A percentile compares a stretch with the other conserved stretches of the same genome.
Evolutionary conservation across 2,797 vertebrate genomes (phyloP).

Genomic region (Enteromius argenteus): DNA sequence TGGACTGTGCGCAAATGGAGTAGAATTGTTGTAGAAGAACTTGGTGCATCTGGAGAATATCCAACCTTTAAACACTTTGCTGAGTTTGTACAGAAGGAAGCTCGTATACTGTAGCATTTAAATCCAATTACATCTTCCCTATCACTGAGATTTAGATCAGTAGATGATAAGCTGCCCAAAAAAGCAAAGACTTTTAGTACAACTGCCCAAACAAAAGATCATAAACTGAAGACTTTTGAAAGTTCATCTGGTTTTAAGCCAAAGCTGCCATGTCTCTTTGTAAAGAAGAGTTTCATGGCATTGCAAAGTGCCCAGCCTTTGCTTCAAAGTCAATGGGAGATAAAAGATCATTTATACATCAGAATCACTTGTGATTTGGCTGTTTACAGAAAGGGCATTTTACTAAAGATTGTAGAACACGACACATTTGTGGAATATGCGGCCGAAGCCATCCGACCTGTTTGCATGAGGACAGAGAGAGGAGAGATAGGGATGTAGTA

Average conservation of each 20-base stretch:
- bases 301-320: background rate
- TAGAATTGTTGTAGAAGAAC: background rate
- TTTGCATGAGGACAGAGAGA: background rate
- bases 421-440: background rate
- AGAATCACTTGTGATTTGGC: background rate
- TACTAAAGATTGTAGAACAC: background rate
- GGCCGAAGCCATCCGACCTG: background rate
- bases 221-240: background rate
- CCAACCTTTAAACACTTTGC: constrained; percentile 19
- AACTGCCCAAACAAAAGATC: background rate
- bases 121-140: constrained; percentile 10
- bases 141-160: too few relatives aligned
- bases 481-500: background rate
- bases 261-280: background rate
- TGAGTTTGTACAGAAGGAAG: constrained; percentile 18
- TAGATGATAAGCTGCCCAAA: background rate
- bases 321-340: background rate
- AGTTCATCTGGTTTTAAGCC: background rate
- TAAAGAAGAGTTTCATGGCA: background rate
- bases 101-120: background rate
- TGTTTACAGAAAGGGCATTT: background rate
- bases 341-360: background rate
- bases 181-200: background rate
- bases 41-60: constrained; percentile 9
- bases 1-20: constrained; percentile 42